Percentiles rank a stretch among this genome's conserved stretches.
Conservation (phyloP, 2,888 invertebrate species). For the Lumbricus terrestris region DNA sequence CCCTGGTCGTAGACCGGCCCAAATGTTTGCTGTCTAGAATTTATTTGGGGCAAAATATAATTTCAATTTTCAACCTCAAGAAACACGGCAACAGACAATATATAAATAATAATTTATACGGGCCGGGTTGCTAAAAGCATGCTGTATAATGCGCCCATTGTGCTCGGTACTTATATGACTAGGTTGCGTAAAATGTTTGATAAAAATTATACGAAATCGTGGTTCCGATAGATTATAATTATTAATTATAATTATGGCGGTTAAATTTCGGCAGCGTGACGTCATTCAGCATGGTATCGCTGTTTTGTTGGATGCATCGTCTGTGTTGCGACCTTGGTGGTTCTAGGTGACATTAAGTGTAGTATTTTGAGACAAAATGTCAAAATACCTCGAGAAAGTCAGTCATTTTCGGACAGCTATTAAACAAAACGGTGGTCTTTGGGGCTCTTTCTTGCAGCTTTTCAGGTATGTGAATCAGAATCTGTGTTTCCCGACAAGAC, state of each 20-base stretch:
- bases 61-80: no score
- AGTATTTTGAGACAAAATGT: constrained; percentile 38
- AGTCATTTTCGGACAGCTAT: constrained; percentile 41
- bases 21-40: no score
- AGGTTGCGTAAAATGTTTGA: no score
- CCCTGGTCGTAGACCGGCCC: no score
- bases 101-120: no score
- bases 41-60: no score
- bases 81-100: no score
- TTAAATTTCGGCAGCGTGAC: neutral
- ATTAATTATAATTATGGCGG: neutral
- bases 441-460: constrained; percentile 40
- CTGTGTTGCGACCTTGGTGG: constrained; percentile 13
- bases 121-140: no score
- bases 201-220: no score
- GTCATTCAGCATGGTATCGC: neutral
- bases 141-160: no score
- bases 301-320: neutral
- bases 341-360: neutral
- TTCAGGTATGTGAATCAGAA: constrained; percentile 41
- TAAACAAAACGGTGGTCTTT: constrained; percentile 48
- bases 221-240: no score
- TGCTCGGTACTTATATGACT: no score
- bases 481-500: neutral
- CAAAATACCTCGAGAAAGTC: constrained; percentile 46